Percentiles rank a stretch among this genome's conserved stretches.
Evolutionary conservation across 2,888 invertebrate genomes (phyloP).

Genomic region (Melieria omissa): DNA sequence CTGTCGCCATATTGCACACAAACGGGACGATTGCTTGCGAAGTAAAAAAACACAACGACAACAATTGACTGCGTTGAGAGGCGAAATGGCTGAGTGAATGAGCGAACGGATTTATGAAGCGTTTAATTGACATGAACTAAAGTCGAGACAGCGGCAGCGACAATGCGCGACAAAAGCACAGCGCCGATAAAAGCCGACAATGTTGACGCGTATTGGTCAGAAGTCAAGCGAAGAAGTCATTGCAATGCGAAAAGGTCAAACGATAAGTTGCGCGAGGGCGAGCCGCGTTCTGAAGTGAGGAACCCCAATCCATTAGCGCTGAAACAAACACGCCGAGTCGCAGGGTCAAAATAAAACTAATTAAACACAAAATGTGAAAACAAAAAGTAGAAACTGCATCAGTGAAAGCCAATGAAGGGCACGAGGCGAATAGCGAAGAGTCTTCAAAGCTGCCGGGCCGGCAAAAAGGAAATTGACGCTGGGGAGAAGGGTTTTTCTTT

Average conservation of each 20-base stretch:
- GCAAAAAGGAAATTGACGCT: slow-evolving; percentile 15
- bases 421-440: not conserved
- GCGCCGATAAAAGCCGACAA: too few relatives aligned
- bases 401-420: slow-evolving; percentile 6
- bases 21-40: too few relatives aligned
- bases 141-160: not conserved
- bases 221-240: too few relatives aligned
- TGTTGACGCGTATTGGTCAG: too few relatives aligned
- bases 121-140: slow-evolving; percentile 10
- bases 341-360: slow-evolving; percentile 22
- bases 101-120: slow-evolving; percentile 7
- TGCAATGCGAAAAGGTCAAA: too few relatives aligned
- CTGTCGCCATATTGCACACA: too few relatives aligned
- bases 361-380: slow-evolving; percentile 36
- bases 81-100: not conserved
- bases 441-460: not conserved
- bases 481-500: slow-evolving; percentile 15
- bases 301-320: too few relatives aligned
- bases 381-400: slow-evolving; percentile 6
- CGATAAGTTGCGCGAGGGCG: too few relatives aligned
- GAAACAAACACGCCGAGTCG: not conserved
- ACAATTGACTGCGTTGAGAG: not conserved
- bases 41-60: too few relatives aligned
- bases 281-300: too few relatives aligned
- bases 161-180: too few relatives aligned